Evolutionary conservation across 2,113 vertebrate species (phyloP), one percentile per base, ranked within the genome.

Genomic region (Ciconia boyciana): DNA sequence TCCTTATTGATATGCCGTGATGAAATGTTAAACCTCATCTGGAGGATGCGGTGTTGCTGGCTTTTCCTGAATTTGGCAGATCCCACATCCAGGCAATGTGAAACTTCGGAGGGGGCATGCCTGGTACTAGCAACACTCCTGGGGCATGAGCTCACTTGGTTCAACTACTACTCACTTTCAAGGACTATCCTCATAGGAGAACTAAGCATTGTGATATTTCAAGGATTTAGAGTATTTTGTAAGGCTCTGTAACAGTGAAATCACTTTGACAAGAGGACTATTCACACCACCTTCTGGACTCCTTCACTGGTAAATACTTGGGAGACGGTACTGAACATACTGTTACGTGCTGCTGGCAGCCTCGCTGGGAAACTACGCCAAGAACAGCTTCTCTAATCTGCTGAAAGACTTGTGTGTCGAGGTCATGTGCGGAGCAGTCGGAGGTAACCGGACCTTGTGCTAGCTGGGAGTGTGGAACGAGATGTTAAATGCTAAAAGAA

Each of bases 311-410:
- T 52, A 83, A 96, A 91, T 94, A 92, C 76, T 75, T 86, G 83
- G 83, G 94, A 95, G 79, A 29, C 1, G 6, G 93, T 54, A 83
- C 93, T 95, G 95, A 91, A 96, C 96, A 91, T 93, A 16, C 69
- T 72, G 94, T 91, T 25, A 94, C 5, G 4, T 2, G 28, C 69
- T 2, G 15, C 92, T 96, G 96, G 94, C 96, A 95, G 88, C 83
- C 80, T 52, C 0, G 0, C 39, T 0, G 0, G 89, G 89, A 90
- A 90, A 29, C 89, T 12, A 34, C 0, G 95, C 96, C 96, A 96
- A 52, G 77, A 89, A 94, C 91, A 95, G 52, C 89, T 94, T 66
- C 94, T 89, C 89, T 96, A 74, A 95, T 91, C 96, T 95, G 89
- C 94, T 77, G 46, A 61, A 72, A 87, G 89, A 76, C 87, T 65